Conservation (phyloP, 1,140 invertebrate species). For the Philopotamus ludificatus region DNA sequence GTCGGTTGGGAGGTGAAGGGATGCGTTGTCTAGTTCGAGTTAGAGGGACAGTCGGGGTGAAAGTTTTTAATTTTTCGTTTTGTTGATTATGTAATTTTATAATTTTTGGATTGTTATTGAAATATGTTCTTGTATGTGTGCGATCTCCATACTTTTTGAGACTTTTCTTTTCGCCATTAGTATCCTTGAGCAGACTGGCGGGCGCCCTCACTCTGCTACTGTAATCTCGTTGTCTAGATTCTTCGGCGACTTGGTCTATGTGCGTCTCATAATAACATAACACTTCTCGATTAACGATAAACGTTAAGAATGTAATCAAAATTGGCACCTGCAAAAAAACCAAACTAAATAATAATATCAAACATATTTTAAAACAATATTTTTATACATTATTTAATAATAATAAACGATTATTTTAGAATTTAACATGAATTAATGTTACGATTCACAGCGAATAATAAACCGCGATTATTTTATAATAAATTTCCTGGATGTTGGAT, state of each 20-base stretch:
- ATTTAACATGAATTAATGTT: no score
- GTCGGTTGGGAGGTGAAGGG: slow-evolving; percentile 4
- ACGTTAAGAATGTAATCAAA: slow-evolving; percentile 10
- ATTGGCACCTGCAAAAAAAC: slow-evolving; percentile 14
- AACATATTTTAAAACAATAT: slow-evolving; percentile 3
- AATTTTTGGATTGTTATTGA: background rate
- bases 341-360: background rate
- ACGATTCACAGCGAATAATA: no score
- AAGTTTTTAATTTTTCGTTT: slow-evolving; percentile 4
- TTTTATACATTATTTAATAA: no score
- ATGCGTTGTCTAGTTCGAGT: slow-evolving; percentile 1
- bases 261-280: slow-evolving; percentile 9
- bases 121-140: slow-evolving; percentile 8
- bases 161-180: background rate
- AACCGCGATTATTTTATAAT: no score
- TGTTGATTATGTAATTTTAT: background rate
- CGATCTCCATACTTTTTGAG: slow-evolving; percentile 27
- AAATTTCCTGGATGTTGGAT: no score
- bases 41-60: background rate
- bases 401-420: no score
- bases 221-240: slow-evolving; percentile 9
- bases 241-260: slow-evolving; percentile 36
- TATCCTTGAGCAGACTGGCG: background rate
- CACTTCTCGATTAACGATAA: slow-evolving; percentile 10
- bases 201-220: background rate